Conservation (phyloP, 1,140 invertebrate genomes). For the Neodiprion lecontei region DNA sequence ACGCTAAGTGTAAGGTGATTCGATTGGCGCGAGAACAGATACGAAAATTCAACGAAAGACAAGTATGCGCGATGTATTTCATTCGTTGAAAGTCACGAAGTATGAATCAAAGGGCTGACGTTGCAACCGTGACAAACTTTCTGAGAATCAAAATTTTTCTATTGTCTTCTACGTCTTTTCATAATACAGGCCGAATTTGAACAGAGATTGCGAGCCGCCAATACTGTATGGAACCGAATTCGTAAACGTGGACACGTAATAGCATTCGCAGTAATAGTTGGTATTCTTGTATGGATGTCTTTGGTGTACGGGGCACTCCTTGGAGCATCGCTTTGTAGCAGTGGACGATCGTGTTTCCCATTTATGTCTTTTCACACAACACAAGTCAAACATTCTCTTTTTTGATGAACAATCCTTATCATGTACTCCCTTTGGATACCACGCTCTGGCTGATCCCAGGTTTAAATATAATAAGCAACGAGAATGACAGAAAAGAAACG, state of each 20-base stretch:
- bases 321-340: constrained; percentile 30
- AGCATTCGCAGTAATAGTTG: constrained; percentile 15
- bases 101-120: not conserved
- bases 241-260: not conserved
- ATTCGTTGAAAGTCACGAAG: not conserved
- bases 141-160: too few relatives aligned
- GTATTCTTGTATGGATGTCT: constrained; percentile 27
- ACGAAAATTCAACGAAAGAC: constrained; percentile 12
- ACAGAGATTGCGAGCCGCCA: not conserved
- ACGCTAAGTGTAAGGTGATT: constrained; percentile 45
- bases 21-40: constrained; percentile 44
- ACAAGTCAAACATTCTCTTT: not conserved
- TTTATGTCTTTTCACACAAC: constrained; percentile 9
- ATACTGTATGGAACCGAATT: not conserved
- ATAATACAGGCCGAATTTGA: not conserved
- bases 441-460: too few relatives aligned
- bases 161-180: too few relatives aligned
- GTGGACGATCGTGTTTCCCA: constrained; percentile 30
- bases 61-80: not conserved
- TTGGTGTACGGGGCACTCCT: constrained; percentile 33
- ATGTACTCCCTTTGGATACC: too few relatives aligned
- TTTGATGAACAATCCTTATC: not conserved
- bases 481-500: too few relatives aligned
- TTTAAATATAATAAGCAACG: too few relatives aligned
- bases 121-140: too few relatives aligned